phyloP scores from a whole-genome alignment of 2,113 vertebrate species.

The Pagrus major region DNA sequence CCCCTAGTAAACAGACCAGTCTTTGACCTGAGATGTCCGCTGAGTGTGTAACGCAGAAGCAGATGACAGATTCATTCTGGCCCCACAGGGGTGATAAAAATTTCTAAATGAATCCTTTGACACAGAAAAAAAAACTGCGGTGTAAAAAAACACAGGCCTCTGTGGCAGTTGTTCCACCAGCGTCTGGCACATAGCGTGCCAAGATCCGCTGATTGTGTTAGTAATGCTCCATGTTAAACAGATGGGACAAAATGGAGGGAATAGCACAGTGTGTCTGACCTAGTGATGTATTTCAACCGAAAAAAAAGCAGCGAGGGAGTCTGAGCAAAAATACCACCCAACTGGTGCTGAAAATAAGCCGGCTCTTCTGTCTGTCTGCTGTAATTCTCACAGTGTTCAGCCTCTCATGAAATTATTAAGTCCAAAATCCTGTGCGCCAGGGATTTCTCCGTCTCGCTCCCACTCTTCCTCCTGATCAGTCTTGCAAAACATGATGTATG shows the following conservation, averaged over 20 bases:
- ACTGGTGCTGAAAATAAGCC: conserved; percentile 49
- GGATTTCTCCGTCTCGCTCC: conserved; percentile 39
- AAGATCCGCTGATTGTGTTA: conserved; percentile 50
- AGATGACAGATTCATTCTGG: conserved; percentile 16
- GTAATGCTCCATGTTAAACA: conserved; percentile 50
- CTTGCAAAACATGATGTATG: conserved; percentile 54
- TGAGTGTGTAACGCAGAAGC: conserved; percentile 3
- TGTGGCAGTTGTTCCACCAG: conserved; percentile 30
- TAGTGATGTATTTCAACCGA: conserved; percentile 18
- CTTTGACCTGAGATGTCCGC: not conserved
- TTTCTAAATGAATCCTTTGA: conserved; percentile 28
- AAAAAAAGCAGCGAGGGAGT: conserved; percentile 30
- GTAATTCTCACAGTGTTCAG: conserved; percentile 60
- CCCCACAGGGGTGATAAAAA: not conserved
- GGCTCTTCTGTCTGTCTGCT: conserved; percentile 40
- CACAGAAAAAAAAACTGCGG: conserved; percentile 9
- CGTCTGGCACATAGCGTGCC: conserved; percentile 23
- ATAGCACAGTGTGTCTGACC: conserved; percentile 37
- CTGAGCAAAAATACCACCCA: conserved; percentile 32
- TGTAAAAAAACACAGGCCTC: conserved; percentile 19
- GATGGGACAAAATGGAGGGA: conserved; percentile 65
- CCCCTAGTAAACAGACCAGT: too few relatives aligned
- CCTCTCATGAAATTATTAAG: conserved; percentile 69
- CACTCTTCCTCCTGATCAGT: conserved; percentile 46
- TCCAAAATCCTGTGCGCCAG: conserved; percentile 31